These are phyloP conservation scores for Dipodomys spectabilis DNA, from an alignment of 2,113 vertebrate genomes.

Conservation along the genomic window DNA sequence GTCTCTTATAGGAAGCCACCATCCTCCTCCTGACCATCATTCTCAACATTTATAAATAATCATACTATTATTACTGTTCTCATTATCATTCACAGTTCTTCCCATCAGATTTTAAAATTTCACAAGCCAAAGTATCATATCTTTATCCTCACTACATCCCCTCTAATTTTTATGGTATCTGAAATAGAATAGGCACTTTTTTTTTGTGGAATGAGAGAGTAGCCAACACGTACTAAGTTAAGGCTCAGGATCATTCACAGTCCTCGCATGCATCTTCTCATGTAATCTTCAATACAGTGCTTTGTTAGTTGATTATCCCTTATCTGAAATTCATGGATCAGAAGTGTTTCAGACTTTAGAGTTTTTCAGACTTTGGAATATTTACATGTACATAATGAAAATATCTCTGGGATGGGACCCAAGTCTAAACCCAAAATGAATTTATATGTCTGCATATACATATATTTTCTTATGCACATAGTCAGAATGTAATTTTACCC, in stretches of 20 bases:
- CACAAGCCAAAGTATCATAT: neutral
- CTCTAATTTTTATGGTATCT: neutral
- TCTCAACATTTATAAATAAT: conserved; percentile 37
- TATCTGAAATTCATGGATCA: neutral
- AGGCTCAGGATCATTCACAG: neutral
- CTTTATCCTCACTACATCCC: neutral
- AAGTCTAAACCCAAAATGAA: conserved; percentile 11
- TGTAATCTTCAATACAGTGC: neutral
- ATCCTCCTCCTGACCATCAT: neutral
- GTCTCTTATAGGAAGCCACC: neutral
- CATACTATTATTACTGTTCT: neutral
- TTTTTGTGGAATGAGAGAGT: neutral
- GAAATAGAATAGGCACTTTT: neutral
- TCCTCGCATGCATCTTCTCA: conserved; percentile 6
- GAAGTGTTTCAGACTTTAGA: neutral
- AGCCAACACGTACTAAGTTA: neutral
- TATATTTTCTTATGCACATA: neutral
- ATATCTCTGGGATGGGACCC: neutral
- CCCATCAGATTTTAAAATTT: neutral
- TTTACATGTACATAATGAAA: neutral
- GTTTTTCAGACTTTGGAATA: neutral
- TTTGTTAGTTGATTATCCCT: neutral
- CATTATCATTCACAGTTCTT: neutral
- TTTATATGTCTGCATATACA: neutral
- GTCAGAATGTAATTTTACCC: neutral